A percentile compares a stretch with the other conserved stretches of the same genome.
phyloP scores from a whole-genome alignment of 2,797 vertebrate species.

The Poecilia gillii region DNA sequence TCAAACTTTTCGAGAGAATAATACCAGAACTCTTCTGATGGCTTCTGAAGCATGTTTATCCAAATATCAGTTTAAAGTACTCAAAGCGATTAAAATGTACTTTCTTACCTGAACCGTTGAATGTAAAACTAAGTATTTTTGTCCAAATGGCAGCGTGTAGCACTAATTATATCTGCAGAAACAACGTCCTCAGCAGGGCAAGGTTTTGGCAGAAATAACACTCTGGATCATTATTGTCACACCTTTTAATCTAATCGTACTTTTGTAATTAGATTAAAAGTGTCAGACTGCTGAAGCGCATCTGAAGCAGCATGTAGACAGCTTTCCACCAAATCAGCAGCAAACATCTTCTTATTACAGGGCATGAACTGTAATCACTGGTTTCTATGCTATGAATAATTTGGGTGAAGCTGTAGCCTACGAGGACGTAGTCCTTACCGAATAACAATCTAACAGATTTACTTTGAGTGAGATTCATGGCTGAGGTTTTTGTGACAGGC shows the following conservation, averaged over 20 bases:
- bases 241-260: not conserved
- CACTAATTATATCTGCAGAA: not conserved
- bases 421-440: slow-evolving; percentile 3
- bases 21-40: not conserved
- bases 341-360: slow-evolving; percentile 7
- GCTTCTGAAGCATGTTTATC: not conserved
- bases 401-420: slow-evolving; percentile 8
- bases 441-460: not conserved
- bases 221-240: not conserved
- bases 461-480: slow-evolving; percentile 7
- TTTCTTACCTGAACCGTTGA: not conserved
- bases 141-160: not conserved
- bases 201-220: not conserved
- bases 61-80: not conserved
- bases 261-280: not conserved
- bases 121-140: not conserved
- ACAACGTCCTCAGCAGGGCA: not conserved
- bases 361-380: slow-evolving; percentile 9
- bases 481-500: slow-evolving; percentile 11
- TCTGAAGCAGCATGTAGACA: not conserved
- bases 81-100: not conserved
- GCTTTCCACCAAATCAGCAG: slow-evolving; percentile 11
- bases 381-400: slow-evolving; percentile 11
- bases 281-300: not conserved
- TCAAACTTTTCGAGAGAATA: not conserved